phyloP scores from a whole-genome alignment of 2,888 invertebrate species.

The Cylindroiulus punctatus region DNA sequence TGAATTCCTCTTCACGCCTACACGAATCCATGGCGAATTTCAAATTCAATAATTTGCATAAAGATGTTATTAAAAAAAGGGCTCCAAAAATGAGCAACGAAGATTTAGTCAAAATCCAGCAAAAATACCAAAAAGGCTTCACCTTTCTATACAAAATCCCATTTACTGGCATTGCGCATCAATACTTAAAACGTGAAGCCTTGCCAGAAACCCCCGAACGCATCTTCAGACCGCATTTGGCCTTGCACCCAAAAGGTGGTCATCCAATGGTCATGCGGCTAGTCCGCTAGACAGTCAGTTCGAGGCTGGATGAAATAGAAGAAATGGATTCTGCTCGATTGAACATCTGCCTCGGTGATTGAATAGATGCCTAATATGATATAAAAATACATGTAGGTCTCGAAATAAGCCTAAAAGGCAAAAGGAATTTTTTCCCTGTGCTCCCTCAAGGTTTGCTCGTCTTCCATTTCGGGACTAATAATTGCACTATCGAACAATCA shows the following conservation, averaged over 20 bases:
- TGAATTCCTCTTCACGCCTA: no score
- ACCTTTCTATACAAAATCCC: background rate
- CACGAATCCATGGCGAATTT: no score
- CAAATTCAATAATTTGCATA: no score
- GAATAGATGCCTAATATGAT: background rate
- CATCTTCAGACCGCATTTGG: background rate
- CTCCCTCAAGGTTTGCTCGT: background rate
- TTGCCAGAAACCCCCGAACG: background rate
- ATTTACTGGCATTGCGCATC: background rate
- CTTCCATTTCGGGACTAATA: background rate
- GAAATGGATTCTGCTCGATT: background rate
- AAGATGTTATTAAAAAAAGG: no score
- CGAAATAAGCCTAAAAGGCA: background rate
- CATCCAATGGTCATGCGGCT: background rate
- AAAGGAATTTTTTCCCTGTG: background rate
- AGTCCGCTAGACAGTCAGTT: background rate
- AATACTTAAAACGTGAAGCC: background rate
- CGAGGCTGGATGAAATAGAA: background rate
- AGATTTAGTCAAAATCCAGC: background rate
- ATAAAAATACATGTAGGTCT: background rate
- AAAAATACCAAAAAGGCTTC: background rate
- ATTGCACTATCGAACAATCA: background rate
- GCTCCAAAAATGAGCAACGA: background rate
- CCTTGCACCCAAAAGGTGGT: background rate
- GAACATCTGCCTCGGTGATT: background rate